A percentile compares a stretch with the other conserved stretches of the same genome.
Evolutionary conservation across 2,888 invertebrate genomes (phyloP).

Genomic region (Ornithoptera priamus): DNA sequence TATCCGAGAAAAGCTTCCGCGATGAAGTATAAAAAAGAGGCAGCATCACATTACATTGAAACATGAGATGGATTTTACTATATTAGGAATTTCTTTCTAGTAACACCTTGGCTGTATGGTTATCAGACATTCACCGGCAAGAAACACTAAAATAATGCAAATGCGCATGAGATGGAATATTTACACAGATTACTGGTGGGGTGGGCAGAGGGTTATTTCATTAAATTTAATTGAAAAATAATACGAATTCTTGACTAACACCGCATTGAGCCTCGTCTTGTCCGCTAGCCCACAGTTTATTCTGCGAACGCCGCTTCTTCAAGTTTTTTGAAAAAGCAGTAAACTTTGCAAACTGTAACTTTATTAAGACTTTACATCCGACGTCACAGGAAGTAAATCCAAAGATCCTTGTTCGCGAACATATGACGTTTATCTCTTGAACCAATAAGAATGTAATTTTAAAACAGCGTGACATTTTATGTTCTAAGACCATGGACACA

Average conservation of each 20-base stretch:
- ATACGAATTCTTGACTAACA: conserved; percentile 27
- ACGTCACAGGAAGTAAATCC: background rate
- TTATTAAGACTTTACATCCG: background rate
- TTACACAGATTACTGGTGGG: no score
- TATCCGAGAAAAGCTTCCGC: no score
- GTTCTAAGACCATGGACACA: background rate
- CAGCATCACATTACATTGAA: no score
- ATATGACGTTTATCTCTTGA: background rate
- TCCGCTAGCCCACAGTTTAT: conserved; percentile 13
- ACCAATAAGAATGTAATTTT: background rate
- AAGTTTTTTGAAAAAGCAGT: background rate
- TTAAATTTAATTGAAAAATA: conserved; percentile 13
- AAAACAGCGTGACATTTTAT: background rate
- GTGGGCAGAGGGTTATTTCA: background rate
- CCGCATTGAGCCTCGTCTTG: conserved; percentile 14
- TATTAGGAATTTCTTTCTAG: no score
- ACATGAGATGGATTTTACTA: no score
- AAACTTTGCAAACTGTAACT: background rate
- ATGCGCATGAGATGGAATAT: background rate
- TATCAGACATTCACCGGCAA: no score
- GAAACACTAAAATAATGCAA: background rate
- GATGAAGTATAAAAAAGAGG: no score
- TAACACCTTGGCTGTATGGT: no score
- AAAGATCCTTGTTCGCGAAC: background rate
- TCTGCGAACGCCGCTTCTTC: background rate